Conservation (phyloP, 2,797 vertebrate genomes). For the Notoglanidium macrostoma region DNA sequence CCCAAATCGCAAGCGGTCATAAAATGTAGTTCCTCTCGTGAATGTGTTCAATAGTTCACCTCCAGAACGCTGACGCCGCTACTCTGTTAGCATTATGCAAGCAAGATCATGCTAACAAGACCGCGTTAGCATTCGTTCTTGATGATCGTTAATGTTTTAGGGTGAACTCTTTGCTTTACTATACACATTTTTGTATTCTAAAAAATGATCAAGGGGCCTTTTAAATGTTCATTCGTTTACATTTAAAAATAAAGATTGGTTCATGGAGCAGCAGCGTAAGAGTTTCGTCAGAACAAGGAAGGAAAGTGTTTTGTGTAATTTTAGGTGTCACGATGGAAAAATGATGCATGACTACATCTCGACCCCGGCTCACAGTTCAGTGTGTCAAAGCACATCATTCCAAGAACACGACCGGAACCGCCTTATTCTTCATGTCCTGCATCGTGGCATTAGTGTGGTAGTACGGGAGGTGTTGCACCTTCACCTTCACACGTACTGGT, state of each 20-base stretch:
- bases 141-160: background rate
- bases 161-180: background rate
- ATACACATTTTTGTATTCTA: background rate
- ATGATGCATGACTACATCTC: background rate
- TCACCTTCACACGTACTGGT: background rate
- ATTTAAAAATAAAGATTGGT: background rate
- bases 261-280: background rate
- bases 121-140: background rate
- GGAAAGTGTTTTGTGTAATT: background rate
- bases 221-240: constrained; percentile 29
- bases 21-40: background rate
- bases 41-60: constrained; percentile 18
- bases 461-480: background rate
- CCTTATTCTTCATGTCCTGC: background rate
- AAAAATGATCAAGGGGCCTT: constrained; percentile 37
- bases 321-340: background rate
- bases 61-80: background rate
- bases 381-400: background rate
- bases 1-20: background rate
- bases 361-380: background rate
- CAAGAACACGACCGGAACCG: background rate
- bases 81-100: constrained; percentile 42
- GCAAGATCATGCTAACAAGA: constrained; percentile 21
- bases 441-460: background rate
- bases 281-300: background rate